Evolutionary conservation across 2,888 invertebrate species (phyloP).

Genomic region (Zootermopsis nevadensis): DNA sequence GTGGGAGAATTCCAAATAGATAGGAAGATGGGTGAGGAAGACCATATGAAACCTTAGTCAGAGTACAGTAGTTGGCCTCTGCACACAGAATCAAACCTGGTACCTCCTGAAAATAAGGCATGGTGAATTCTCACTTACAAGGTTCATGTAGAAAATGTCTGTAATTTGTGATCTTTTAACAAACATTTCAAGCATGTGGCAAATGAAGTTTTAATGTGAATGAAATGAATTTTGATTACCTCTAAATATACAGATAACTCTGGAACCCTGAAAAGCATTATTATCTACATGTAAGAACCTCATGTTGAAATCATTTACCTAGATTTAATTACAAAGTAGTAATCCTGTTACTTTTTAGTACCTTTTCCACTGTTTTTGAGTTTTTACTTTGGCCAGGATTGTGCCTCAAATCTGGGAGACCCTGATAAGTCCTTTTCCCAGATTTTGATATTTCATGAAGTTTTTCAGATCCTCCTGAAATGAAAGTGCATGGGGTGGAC

Average conservation of each 20-base stretch:
- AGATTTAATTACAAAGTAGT: conserved; percentile 47
- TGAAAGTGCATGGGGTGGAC: neutral
- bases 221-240: too few relatives aligned
- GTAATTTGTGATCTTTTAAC: too few relatives aligned
- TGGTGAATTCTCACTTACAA: too few relatives aligned
- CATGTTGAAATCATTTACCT: conserved; percentile 45
- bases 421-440: conserved; percentile 44
- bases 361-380: conserved; percentile 52
- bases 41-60: too few relatives aligned
- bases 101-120: too few relatives aligned
- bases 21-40: too few relatives aligned
- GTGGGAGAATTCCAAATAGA: too few relatives aligned
- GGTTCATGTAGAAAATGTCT: too few relatives aligned
- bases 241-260: neutral
- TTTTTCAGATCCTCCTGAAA: conserved; percentile 46
- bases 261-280: neutral
- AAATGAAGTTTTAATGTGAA: too few relatives aligned
- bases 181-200: too few relatives aligned
- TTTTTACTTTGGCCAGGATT: conserved; percentile 49
- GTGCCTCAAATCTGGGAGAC: conserved; percentile 50
- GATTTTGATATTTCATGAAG: conserved; percentile 42
- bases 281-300: neutral
- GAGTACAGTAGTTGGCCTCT: too few relatives aligned
- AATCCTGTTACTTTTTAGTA: conserved; percentile 54
- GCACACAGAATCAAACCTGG: too few relatives aligned